Conservation (phyloP, 2,888 invertebrate species). For the Eristalinus aeneus region DNA sequence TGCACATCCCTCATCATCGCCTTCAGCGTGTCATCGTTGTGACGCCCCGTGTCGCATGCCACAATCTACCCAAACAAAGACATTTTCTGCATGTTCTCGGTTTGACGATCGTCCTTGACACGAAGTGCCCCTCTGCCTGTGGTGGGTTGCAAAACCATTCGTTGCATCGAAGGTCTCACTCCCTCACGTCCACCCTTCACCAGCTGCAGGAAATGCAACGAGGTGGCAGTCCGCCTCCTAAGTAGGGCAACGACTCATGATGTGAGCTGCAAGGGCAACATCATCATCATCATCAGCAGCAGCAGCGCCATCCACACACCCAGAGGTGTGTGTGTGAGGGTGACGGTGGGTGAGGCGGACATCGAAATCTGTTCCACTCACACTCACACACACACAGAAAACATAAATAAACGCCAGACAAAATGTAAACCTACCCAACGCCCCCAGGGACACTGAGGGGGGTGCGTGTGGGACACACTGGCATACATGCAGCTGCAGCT, state of each 20-base stretch:
- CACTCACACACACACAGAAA: background rate
- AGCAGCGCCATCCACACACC: background rate
- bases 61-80: too few species aligned
- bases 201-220: background rate
- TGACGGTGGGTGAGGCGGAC: background rate
- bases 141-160: background rate
- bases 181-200: background rate
- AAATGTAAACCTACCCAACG: constrained; percentile 45
- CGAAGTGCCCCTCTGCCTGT: too few species aligned
- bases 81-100: too few species aligned
- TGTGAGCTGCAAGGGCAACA: constrained; percentile 15
- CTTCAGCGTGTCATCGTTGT: too few species aligned
- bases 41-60: too few species aligned
- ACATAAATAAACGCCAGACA: constrained; percentile 58
- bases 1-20: too few species aligned
- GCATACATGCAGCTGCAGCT: background rate
- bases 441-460: constrained; percentile 6
- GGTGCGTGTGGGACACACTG: background rate
- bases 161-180: background rate
- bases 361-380: background rate
- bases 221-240: background rate
- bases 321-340: too few species aligned
- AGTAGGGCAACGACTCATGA: constrained; percentile 57
- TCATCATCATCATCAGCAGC: background rate
- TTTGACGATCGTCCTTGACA: too few species aligned